A percentile compares a stretch with the other conserved stretches of the same genome.
Evolutionary conservation across 2,797 vertebrate genomes (phyloP).

Genomic region (Amblyopsis hoosieri): DNA sequence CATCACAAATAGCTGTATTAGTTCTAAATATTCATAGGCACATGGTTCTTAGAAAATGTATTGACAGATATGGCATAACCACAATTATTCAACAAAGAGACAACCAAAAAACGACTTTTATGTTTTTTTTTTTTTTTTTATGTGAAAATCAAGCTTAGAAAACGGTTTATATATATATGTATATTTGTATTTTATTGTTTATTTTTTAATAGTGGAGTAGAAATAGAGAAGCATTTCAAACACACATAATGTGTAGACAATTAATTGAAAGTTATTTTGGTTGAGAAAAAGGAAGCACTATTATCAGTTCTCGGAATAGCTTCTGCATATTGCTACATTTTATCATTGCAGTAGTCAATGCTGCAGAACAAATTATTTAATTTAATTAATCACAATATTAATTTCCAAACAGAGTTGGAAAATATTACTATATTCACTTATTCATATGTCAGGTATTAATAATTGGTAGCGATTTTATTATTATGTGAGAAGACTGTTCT

Average conservation of each 20-base stretch:
- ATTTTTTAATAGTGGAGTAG: not conserved
- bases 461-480: no score
- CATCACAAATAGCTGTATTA: constrained; percentile 68
- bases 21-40: constrained; percentile 73
- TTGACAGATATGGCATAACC: constrained; percentile 57
- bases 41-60: constrained; percentile 51
- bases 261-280: constrained; percentile 1
- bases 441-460: no score
- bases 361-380: no score
- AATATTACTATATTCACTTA: no score
- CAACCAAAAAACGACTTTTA: constrained; percentile 20
- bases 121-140: no score
- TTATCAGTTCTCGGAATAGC: no score
- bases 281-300: not conserved
- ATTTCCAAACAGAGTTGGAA: no score
- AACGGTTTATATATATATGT: not conserved
- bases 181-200: not conserved
- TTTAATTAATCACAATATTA: no score
- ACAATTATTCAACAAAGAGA: constrained; percentile 57
- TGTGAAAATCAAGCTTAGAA: not conserved
- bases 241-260: constrained; percentile 3
- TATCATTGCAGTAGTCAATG: no score
- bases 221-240: constrained; percentile 3
- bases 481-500: no score
- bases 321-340: no score